Evolutionary conservation across 2,113 vertebrate species (phyloP), one percentile per base, ranked within the genome.

Genomic region (Isurus oxyrinchus): DNA sequence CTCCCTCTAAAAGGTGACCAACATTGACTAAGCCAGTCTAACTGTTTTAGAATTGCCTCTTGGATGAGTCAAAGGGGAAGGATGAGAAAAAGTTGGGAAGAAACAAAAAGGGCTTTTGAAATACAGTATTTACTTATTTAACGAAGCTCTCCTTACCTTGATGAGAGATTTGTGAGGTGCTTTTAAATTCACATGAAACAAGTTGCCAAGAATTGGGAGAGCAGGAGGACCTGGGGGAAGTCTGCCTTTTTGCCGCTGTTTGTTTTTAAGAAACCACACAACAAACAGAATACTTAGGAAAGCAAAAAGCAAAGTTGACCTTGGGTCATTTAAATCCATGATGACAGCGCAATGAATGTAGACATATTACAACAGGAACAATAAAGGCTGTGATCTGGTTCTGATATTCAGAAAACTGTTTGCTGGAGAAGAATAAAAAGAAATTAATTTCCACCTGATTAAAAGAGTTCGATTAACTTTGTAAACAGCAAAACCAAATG

Each of bases 121-220:
- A 13, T 61, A 94, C 40, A 35, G n/a, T 44, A 49, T 49, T 96
- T 25, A 96, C 5, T 27, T 8, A 49, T 5, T 44, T 35, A 44
- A 16, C 16, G 21, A 23, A 0, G 31, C 0, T 87, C 23, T 79
- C 97, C 97, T 97, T 59, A 98, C 98, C 97, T 97, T 97, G 96
- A 97, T 84, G 67, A 98, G 96, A 76, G 97, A 97, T 31, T 97
- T 97, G 61, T 97, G 97, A n/a, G 96, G 84, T 35, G 94, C 95
- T 31, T 96, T 81, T 0, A 95, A 96, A 0, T 96, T 96, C 8
- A 98, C 44, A 40, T 98, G 97, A 23, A 98, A 95, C 63, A 97
- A 35, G 69, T 97, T 98, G 14, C 98, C 97, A 44, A 98, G n/a
- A 81, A 98, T 96, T 5, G 97, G 98, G 57, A 98, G 97, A 0